phyloP scores from a whole-genome alignment of 2,797 vertebrate species.

The Anisognathus igniventris region DNA sequence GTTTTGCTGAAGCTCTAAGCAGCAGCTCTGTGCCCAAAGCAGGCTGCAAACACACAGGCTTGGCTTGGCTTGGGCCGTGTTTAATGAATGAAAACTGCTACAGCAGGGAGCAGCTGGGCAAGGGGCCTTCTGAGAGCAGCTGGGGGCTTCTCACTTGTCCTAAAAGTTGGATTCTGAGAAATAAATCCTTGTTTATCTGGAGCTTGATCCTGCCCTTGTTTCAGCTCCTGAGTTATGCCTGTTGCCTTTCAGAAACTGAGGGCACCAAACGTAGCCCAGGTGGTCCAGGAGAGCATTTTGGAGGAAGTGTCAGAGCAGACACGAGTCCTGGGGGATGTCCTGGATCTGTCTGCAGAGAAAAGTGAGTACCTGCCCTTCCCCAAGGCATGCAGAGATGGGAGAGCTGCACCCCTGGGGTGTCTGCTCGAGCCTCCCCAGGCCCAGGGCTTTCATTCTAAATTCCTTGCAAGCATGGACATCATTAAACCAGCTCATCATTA shows the following conservation, averaged over 20 bases:
- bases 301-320: constrained; percentile 71
- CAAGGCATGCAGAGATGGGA: not conserved
- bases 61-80: not conserved
- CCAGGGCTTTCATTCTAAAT: not conserved
- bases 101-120: not conserved
- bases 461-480: not conserved
- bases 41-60: not conserved
- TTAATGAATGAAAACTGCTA: not conserved
- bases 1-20: not conserved
- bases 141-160: not conserved
- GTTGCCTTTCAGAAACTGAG: constrained; percentile 73
- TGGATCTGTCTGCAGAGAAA: constrained; percentile 68
- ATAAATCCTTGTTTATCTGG: not conserved
- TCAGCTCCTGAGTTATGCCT: not conserved
- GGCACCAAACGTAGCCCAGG: constrained; percentile 49
- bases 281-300: constrained; percentile 71
- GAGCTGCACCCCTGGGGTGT: not conserved
- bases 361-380: constrained; percentile 62
- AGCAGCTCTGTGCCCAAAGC: not conserved
- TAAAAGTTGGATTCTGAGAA: not conserved
- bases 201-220: not conserved
- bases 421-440: not conserved
- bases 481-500: not conserved
- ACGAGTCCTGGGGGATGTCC: constrained; percentile 68
- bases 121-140: not conserved